phyloP scores from a whole-genome alignment of 2,113 vertebrate species.

The Heteronetta atricapilla region DNA sequence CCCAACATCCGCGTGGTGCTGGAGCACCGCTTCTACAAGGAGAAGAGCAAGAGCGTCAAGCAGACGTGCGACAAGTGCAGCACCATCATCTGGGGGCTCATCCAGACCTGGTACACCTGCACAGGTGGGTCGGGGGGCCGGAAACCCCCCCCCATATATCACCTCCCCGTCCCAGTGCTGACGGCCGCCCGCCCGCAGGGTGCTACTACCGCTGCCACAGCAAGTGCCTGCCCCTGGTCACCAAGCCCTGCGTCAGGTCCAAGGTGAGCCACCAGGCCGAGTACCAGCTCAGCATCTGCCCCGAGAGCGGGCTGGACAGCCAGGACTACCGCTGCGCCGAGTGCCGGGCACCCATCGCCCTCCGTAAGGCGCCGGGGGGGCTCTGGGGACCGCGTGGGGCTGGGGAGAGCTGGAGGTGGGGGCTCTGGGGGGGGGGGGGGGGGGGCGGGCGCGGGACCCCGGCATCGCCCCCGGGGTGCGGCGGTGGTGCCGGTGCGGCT shows the following conservation, averaged over 20 bases:
- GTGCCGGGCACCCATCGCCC: constrained; percentile 89
- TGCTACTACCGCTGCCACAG: constrained; percentile 97
- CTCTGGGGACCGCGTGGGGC: not conserved
- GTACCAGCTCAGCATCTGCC: constrained; percentile 96
- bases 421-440: not conserved
- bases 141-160: not conserved
- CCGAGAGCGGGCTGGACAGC: constrained; percentile 91
- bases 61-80: constrained; percentile 96
- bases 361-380: constrained; percentile 82
- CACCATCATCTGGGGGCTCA: constrained; percentile 95
- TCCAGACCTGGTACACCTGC: constrained; percentile 99
- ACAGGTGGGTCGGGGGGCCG: constrained; percentile 82
- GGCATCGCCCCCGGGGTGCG: no score
- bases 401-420: not conserved
- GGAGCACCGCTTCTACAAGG: constrained; percentile 96
- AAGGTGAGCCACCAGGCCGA: constrained; percentile 97
- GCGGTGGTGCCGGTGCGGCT: not conserved
- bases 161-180: accelerated
- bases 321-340: constrained; percentile 96
- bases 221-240: constrained; percentile 95
- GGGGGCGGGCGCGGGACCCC: no score
- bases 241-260: constrained; percentile 90
- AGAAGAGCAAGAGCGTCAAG: constrained; percentile 97
- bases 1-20: constrained; percentile 89
- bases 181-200: constrained; percentile 39